Conservation (phyloP, 1,140 invertebrate species). For the Oppia nitens region DNA sequence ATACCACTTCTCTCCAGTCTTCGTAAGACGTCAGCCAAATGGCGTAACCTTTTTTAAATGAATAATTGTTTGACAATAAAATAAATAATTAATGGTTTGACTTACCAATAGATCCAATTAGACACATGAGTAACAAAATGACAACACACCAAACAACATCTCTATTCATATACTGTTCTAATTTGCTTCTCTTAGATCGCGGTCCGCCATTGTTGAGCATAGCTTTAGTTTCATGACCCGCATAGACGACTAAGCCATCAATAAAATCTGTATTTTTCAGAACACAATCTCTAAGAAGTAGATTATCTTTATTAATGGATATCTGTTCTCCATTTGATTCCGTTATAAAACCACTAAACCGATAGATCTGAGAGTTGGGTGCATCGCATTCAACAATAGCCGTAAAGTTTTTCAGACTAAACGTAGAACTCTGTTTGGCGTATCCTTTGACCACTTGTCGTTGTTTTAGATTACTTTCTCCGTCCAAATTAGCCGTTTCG, state of each 20-base stretch:
- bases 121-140: constrained; percentile 72
- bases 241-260: constrained; percentile 93
- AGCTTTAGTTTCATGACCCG: constrained; percentile 60
- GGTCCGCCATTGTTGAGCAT: constrained; percentile 94
- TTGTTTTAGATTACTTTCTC: constrained; percentile 89
- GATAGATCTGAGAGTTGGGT: constrained; percentile 87
- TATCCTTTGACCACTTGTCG: not conserved
- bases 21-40: not conserved
- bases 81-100: too few species aligned
- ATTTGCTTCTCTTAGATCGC: constrained; percentile 75
- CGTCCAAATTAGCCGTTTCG: constrained; percentile 96
- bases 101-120: constrained; percentile 62
- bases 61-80: too few species aligned
- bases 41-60: too few species aligned
- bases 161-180: constrained; percentile 84
- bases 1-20: not conserved
- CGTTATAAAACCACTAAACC: constrained; percentile 71
- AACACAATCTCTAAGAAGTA: constrained; percentile 79
- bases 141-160: constrained; percentile 94
- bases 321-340: constrained; percentile 47
- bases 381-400: constrained; percentile 33
- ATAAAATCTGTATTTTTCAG: constrained; percentile 84
- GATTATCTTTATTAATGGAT: constrained; percentile 74
- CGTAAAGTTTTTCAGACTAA: constrained; percentile 27
- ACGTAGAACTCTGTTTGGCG: not conserved